Base-by-base conservation (phyloP, 2,888 invertebrate genomes). In the Plutella xylostella region DNA sequence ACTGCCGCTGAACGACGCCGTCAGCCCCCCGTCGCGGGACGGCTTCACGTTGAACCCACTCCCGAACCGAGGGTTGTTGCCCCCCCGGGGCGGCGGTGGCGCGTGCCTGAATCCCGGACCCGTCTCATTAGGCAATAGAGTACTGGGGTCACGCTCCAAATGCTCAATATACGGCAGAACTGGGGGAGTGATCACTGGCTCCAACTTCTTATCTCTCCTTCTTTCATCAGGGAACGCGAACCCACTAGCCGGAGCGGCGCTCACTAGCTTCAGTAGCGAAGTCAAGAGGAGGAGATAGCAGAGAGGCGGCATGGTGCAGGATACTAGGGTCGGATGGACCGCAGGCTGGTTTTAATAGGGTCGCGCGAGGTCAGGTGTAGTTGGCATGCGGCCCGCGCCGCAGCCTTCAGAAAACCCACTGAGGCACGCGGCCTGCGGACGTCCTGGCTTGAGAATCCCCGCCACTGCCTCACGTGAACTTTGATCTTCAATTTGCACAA, bases 371-470 rank as follows among this genome's bases (percentile, higher is more conserved):
- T 77, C 79, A 66, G 46, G 40, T 49, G 59, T 65, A 55, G 78
- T 82, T 83, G 78, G 82, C 83, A 83, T 83, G 83, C 83, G 82
- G 73, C 83, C 65, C 83, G 79, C 72, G 74, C 67, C 76, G 65
- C 79, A 82, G 83, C 83, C 83, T 82, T 83, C 83, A 78, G 80
- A 80, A 82, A 79, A 78, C 73, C 83, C 83, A 82, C 82, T 82
- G 82, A 71, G 71, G 57, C 55, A 57, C 56, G 71, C 61, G 63
- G 49, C 62, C 71, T n/a, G n/a, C n/a, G n/a, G 61, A 65, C 65
- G 69, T 78, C 82, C 80, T 77, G 77, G 61, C 59, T 61, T 60
- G 42, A 50, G 63, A 65, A 68, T 69, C 71, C 75, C 79, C 65
- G 77, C 60, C 57, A 55, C 38, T 33, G 20, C 46, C 48, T 3